These are phyloP conservation scores for Leptinotarsa rubiginosa DNA, from an alignment of 2,888 invertebrate genomes.

Conservation along the genomic window DNA sequence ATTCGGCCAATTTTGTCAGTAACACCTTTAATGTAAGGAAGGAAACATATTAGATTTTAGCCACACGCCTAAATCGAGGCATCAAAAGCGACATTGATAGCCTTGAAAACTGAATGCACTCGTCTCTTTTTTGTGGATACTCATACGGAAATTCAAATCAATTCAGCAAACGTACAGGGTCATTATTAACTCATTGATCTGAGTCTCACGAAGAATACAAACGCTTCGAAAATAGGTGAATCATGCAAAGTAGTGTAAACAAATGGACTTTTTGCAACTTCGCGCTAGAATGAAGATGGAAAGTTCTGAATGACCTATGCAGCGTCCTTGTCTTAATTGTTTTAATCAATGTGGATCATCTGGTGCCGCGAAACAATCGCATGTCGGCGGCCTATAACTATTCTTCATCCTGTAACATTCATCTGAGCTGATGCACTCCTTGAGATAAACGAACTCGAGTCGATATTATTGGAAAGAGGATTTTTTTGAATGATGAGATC, in stretches of 20 bases:
- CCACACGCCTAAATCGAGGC: too few species aligned
- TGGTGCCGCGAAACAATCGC: slow-evolving; percentile 53
- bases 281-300: slow-evolving; percentile 35
- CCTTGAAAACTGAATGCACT: too few species aligned
- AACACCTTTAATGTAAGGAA: too few species aligned
- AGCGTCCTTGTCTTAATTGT: slow-evolving; percentile 60
- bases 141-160: neutral
- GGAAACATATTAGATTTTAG: too few species aligned
- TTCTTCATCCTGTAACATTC: slow-evolving; percentile 41
- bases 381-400: slow-evolving; percentile 48
- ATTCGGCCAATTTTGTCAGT: too few species aligned
- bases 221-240: neutral
- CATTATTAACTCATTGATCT: neutral
- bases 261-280: neutral
- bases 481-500: too few species aligned
- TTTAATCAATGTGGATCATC: slow-evolving; percentile 61
- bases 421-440: neutral
- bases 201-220: neutral
- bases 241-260: slow-evolving; percentile 11
- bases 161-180: slow-evolving; percentile 1
- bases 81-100: too few species aligned
- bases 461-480: neutral
- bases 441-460: neutral
- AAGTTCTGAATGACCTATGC: slow-evolving; percentile 54
- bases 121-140: too few species aligned